phyloP scores from a whole-genome alignment of 1,140 invertebrate genomes.

The Battus philenor region DNA sequence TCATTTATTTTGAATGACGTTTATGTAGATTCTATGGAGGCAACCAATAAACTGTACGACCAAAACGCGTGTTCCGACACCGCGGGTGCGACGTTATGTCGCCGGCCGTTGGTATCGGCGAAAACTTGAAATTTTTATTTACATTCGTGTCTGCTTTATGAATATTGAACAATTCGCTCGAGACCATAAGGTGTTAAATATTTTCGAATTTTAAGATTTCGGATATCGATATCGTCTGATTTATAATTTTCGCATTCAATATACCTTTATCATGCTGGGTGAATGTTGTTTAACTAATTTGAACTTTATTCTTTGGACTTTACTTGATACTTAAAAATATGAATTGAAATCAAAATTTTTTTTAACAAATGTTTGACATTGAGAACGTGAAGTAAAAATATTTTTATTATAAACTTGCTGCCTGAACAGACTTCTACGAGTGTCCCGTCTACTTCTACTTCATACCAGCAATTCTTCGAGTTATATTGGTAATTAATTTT shows the following conservation, averaged over 20 bases:
- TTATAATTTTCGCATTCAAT: background rate
- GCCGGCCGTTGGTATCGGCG: constrained; percentile 27
- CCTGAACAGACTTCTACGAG: too few species aligned
- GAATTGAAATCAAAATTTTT: background rate
- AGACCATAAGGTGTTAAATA: constrained; percentile 11
- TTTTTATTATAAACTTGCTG: too few species aligned
- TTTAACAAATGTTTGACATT: too few species aligned
- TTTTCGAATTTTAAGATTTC: too few species aligned
- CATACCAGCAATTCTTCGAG: too few species aligned
- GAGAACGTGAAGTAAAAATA: too few species aligned
- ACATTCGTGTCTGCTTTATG: constrained; percentile 12
- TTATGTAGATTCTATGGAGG: constrained; percentile 54
- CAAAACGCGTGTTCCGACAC: constrained; percentile 41
- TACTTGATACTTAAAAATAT: background rate
- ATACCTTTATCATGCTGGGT: too few species aligned
- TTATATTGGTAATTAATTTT: too few species aligned
- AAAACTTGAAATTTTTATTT: constrained; percentile 25
- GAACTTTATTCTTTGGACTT: background rate
- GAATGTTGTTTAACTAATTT: too few species aligned
- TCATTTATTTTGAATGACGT: constrained; percentile 62
- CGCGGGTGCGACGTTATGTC: background rate
- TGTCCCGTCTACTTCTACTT: too few species aligned
- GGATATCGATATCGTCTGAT: constrained; percentile 2
- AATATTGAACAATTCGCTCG: constrained; percentile 13
- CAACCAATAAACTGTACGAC: constrained; percentile 46